Conservation (phyloP, 2,113 vertebrate species). For the Halcyon malimbica region DNA sequence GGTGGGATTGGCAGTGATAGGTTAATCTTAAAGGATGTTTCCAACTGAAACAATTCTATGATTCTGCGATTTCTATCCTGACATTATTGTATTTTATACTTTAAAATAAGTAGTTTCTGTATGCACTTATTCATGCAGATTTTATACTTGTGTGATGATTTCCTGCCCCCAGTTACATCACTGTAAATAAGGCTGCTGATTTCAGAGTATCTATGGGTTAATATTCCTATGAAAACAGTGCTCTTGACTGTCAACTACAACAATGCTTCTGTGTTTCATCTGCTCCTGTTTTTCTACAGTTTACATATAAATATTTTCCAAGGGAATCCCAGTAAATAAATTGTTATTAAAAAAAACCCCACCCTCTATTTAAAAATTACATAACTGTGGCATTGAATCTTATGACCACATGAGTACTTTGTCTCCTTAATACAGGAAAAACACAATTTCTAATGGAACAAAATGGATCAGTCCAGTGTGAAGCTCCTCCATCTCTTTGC, state of each 20-base stretch:
- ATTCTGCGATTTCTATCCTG: background rate
- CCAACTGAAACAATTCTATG: too few species aligned
- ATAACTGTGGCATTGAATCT: background rate
- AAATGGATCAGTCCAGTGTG: rapidly evolving
- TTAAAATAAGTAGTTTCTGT: background rate
- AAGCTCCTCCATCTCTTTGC: background rate
- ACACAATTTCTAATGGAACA: background rate
- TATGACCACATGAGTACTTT: background rate
- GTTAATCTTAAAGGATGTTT: too few species aligned
- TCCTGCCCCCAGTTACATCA: background rate
- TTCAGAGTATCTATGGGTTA: background rate
- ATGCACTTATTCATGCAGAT: background rate
- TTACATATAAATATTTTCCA: background rate
- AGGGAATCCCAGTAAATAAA: background rate
- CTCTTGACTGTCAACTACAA: background rate
- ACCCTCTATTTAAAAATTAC: background rate
- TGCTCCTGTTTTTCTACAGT: background rate
- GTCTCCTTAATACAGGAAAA: background rate
- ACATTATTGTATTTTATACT: background rate
- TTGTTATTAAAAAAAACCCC: background rate
- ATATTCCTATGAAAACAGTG: background rate
- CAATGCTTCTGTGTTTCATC: background rate
- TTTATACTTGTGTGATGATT: background rate
- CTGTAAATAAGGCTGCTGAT: background rate
- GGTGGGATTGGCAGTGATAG: too few species aligned